Percentiles rank a stretch among this genome's conserved stretches.
These are phyloP conservation scores for Mastigias papua DNA, from an alignment of 30 jellyfish, hydroid and myxozoan genomes.

Conservation along the genomic window DNA sequence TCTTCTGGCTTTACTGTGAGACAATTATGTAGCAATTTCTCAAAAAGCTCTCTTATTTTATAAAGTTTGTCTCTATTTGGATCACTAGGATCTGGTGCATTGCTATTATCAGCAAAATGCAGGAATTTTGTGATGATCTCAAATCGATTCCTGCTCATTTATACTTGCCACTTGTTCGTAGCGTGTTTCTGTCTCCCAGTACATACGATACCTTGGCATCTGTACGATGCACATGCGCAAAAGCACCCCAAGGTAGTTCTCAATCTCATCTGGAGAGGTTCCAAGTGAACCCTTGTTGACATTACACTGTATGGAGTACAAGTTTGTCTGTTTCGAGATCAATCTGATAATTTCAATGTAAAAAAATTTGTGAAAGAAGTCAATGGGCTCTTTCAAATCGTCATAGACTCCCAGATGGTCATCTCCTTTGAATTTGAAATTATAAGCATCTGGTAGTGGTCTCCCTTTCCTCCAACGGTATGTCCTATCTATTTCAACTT, in stretches of 20 bases:
- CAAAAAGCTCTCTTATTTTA: constrained; percentile 57
- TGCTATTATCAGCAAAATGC: constrained; percentile 46
- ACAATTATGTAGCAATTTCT: constrained; percentile 52
- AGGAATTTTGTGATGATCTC: constrained; percentile 35
- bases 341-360: constrained; percentile 3
- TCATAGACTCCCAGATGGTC: constrained; percentile 34
- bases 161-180: constrained; percentile 67
- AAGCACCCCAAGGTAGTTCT: constrained; percentile 44
- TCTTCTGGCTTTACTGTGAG: constrained; percentile 59
- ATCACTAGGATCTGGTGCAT: constrained; percentile 22
- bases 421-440: constrained; percentile 26
- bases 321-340: constrained; percentile 57
- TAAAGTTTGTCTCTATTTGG: constrained; percentile 47
- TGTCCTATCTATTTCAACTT: no score
- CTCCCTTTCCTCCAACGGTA: no score
- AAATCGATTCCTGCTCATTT: constrained; percentile 69
- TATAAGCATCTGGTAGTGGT: constrained; percentile 30
- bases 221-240: constrained; percentile 62
- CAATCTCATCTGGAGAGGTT: constrained; percentile 25
- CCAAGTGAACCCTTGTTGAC: constrained; percentile 44
- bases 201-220: constrained; percentile 64
- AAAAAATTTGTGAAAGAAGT: constrained; percentile 36
- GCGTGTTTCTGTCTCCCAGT: constrained; percentile 58
- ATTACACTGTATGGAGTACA: constrained; percentile 51
- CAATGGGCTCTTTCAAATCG: constrained; percentile 46